Base-by-base conservation (phyloP, 2,797 vertebrate species). In the Dendrocincla fuliginosa region DNA sequence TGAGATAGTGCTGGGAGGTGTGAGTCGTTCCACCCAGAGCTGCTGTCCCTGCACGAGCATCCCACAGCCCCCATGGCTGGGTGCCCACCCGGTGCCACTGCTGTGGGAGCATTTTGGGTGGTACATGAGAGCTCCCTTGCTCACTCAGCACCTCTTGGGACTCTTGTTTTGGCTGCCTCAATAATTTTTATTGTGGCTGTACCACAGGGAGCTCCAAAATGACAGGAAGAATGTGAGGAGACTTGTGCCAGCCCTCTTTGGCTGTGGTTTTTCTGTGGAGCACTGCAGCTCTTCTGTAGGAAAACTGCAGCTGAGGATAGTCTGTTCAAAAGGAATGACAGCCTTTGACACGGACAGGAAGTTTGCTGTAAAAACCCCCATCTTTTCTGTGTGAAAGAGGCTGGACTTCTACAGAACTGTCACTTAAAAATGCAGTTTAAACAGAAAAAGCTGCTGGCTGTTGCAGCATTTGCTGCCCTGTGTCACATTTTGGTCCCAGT, bases 201-300 rank as follows among this genome's bases (percentile, higher is more conserved):
- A 35, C n/a, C 14, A 13, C 47, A 10, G 39, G 11, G 50, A 76
- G 69, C 56, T 92, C 52, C 42, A n/a, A 33, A 73, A 19, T 0
- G 4, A 6, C 13, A 55, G 7, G 16, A 59, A 13, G 42, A 13
- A 63, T 7, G 22, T 4, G 53, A 80, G 33, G 63, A 87, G 52
- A 5, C 22, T 55, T 0, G 0, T 23, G 37, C 6, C 75, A 74
- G 73, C 80, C 44, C 60, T 85, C 5, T 2, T 2, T 3, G 19
- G 24, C 84, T 50, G 19, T 30, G 57, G 11, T 3, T 4, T 25
- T 44, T 52, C 47, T 77, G 10, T 46, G 44, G 20, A 46, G 44
- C 20, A 22, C 28, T 60, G 28, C 57, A 71, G 8, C 32, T 74
- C 32, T 33, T 55, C n/a, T 50, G 19, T 9, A 68, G 74, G 73